These are phyloP conservation scores for Dascillus cervinus DNA, from an alignment of 2,888 invertebrate genomes.

Conservation along the genomic window DNA sequence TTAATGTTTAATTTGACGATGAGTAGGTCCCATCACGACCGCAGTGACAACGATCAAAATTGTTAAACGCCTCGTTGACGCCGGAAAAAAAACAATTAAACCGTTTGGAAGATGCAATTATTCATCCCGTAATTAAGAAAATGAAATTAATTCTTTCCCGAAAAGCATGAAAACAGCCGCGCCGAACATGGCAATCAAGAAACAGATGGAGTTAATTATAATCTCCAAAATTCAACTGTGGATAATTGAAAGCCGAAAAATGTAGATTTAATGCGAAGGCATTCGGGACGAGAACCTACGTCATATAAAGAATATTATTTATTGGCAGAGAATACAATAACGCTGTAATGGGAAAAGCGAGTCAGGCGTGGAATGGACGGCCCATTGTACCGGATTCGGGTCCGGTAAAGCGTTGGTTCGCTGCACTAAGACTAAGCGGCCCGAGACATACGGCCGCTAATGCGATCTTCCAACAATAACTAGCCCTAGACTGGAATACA, in stretches of 20 bases:
- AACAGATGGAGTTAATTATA: slow-evolving; percentile 37
- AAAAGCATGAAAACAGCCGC: slow-evolving; percentile 2
- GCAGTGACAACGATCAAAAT: too few species aligned
- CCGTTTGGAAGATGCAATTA: too few species aligned
- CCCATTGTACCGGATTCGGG: slow-evolving; percentile 12
- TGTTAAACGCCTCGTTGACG: too few species aligned
- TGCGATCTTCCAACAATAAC: slow-evolving; percentile 33
- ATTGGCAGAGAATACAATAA: slow-evolving; percentile 42
- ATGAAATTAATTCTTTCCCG: slow-evolving; percentile 9
- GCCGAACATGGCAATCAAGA: slow-evolving; percentile 30
- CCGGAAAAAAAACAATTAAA: slow-evolving; percentile 9
- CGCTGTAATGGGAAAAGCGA: slow-evolving; percentile 36
- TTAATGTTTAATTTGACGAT: too few species aligned
- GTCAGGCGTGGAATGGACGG: slow-evolving; percentile 11
- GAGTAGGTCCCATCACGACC: too few species aligned
- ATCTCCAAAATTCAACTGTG: slow-evolving; percentile 29
- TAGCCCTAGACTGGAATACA: slow-evolving; percentile 24
- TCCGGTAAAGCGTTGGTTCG: slow-evolving; percentile 17
- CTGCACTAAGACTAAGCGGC: slow-evolving; percentile 27
- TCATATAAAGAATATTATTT: slow-evolving; percentile 44
- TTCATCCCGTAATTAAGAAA: too few species aligned
- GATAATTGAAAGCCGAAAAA: slow-evolving; percentile 35
- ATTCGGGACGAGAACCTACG: slow-evolving; percentile 26
- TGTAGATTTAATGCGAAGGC: slow-evolving; percentile 26
- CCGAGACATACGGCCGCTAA: slow-evolving; percentile 32